Percentiles rank a stretch among this genome's conserved stretches.
phyloP scores from a whole-genome alignment of 2,888 invertebrate species.

The Folsomia candida region DNA sequence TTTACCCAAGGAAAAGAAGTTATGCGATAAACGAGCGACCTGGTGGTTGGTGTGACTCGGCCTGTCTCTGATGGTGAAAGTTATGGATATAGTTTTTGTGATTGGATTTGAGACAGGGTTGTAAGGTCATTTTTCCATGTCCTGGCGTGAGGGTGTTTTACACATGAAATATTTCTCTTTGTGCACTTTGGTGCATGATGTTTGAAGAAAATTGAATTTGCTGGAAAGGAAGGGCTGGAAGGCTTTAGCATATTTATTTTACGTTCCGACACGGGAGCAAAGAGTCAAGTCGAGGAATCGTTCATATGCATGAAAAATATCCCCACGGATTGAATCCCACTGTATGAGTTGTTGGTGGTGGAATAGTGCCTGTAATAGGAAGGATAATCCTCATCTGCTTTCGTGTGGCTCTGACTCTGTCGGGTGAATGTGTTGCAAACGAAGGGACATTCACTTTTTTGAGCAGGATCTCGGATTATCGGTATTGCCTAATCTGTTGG shows the following conservation, averaged over 20 bases:
- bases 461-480: conserved; percentile 45
- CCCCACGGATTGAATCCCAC: conserved; percentile 47
- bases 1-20: no score
- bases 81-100: conserved; percentile 20
- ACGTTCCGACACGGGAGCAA: conserved; percentile 16
- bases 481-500: conserved; percentile 49
- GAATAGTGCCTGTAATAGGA: not conserved
- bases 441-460: conserved; percentile 19
- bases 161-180: conserved; percentile 50
- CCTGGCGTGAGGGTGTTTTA: conserved; percentile 41
- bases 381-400: not conserved
- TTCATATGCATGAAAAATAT: conserved; percentile 52
- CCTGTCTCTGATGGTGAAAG: conserved; percentile 3
- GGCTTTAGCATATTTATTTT: conserved; percentile 50
- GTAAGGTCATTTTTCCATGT: conserved; percentile 45
- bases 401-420: not conserved
- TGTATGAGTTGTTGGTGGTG: no score
- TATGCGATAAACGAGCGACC: not conserved
- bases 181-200: conserved; percentile 46
- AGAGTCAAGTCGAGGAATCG: conserved; percentile 47
- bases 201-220: conserved; percentile 51
- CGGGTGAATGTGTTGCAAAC: conserved; percentile 11
- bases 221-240: conserved; percentile 34
- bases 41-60: no score
- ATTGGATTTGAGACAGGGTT: conserved; percentile 17